Percentiles rank a stretch among this genome's conserved stretches.
Evolutionary conservation across 1,140 invertebrate genomes (phyloP).

Genomic region (Hylyphantes graminicola): DNA sequence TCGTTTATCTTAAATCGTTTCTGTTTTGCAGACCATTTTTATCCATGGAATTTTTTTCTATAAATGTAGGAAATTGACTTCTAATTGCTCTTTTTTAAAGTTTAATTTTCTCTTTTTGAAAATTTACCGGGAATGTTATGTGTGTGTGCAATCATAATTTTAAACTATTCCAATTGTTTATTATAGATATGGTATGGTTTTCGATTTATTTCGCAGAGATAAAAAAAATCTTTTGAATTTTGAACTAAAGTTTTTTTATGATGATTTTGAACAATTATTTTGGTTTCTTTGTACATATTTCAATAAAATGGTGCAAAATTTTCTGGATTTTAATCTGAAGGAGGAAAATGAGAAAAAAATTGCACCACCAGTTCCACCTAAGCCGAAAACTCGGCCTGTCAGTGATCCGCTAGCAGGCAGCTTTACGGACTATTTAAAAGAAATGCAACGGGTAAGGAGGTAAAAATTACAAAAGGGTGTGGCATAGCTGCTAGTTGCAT

Average conservation of each 20-base stretch:
- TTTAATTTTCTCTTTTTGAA: not conserved
- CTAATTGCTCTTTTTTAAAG: not conserved
- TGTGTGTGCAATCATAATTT: not conserved
- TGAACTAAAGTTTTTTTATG: not conserved
- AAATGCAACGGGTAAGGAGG: conserved; percentile 48
- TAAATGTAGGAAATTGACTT: not conserved
- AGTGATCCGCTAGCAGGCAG: conserved; percentile 10
- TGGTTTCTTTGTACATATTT: too few species aligned
- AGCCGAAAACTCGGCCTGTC: conserved; percentile 37
- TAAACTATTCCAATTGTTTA: not conserved
- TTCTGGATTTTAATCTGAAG: not conserved
- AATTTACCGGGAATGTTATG: not conserved
- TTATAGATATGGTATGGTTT: not conserved
- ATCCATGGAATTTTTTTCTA: too few species aligned
- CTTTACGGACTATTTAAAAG: conserved; percentile 30
- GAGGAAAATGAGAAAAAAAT: conserved; percentile 26
- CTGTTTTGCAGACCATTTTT: not conserved
- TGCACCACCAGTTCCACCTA: conserved; percentile 32
- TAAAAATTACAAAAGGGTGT: not conserved
- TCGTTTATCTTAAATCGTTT: not conserved
- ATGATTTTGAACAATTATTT: too few species aligned
- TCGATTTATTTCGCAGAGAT: not conserved
- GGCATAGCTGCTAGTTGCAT: not conserved
- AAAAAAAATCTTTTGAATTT: not conserved
- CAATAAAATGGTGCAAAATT: too few species aligned